phyloP scores from a whole-genome alignment of 2,797 vertebrate genomes.

The Gadopsis bispinosus region DNA sequence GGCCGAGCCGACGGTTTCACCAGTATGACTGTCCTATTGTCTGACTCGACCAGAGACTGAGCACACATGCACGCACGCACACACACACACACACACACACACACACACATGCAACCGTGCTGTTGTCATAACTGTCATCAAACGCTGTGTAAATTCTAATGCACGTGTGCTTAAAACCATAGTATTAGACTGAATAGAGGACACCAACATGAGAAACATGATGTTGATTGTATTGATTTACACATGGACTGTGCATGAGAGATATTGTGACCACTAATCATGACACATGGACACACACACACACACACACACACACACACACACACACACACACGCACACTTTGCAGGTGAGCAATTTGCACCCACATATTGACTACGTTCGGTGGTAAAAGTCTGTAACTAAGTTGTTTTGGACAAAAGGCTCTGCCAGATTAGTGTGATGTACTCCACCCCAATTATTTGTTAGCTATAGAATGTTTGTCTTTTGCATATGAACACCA shows the following conservation, averaged over 20 bases:
- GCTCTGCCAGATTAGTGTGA: neutral
- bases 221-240: neutral
- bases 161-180: constrained; percentile 3
- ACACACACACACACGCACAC: too few relatives aligned
- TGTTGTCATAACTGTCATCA: constrained; percentile 57
- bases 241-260: neutral
- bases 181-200: constrained; percentile 15
- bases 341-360: too few relatives aligned
- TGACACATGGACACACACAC: neutral
- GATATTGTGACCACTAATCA: neutral
- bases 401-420: neutral
- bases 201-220: neutral
- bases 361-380: neutral
- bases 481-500: neutral
- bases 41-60: constrained; percentile 51
- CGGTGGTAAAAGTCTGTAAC: neutral
- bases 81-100: constrained; percentile 1
- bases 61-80: constrained; percentile 13
- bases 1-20: constrained; percentile 66
- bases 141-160: constrained; percentile 20
- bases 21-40: constrained; percentile 79
- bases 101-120: constrained; percentile 21
- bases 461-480: neutral
- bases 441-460: neutral
- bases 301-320: too few relatives aligned